Evolutionary conservation across 2,888 invertebrate species (phyloP), one percentile per base, ranked within the genome.

Genomic region (Acutogordius australiensis): DNA sequence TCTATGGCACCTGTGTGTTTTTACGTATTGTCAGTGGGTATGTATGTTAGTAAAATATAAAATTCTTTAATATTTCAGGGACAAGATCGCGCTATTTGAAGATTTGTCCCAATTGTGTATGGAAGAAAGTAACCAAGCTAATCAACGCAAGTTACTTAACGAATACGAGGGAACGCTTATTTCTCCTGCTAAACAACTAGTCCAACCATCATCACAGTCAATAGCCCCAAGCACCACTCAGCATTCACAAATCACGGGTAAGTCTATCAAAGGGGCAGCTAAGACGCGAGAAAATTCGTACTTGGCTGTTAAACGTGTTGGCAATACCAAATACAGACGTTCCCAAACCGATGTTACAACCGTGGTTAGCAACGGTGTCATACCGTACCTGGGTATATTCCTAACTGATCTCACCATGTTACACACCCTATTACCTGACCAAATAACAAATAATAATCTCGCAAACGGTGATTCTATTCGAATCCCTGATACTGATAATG

Each of bases 381-480:
- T 94, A 67, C 97, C 97, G 18, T 97, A 91, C 70, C 74, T 97
- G 63, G 94, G 94, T 28, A 94, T 91, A 1, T 97, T 97, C 72
- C 76, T 97, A 61, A 97, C 94, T 1, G 97, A 97, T 73, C 78
- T 97, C 64, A 91, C 90, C 1, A 91, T 94, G 88, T 87, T 94
- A 67, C 90, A 97, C 73, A 85, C 90, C 18, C 91, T 91, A 37
- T 66, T 82, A 68, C 84, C 85, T 0, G 87, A 87, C 68, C 79
- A 78, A 70, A 79, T 74, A 62, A 69, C 71, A 26, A 78, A 79
- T 56, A 82, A 82, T 63, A 2, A 21, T 28, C 4, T 8, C 28
- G 58, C 29, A 28, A 58, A 30, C n/a, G 29, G 23, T 29, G 23
- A 23, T 37, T 37, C 44, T 8, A n/a, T 13, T 8, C 8, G 4